Evolutionary conservation across 1,140 invertebrate species (phyloP), one percentile per base, ranked within the genome.

Genomic region (Cephus cinctus): DNA sequence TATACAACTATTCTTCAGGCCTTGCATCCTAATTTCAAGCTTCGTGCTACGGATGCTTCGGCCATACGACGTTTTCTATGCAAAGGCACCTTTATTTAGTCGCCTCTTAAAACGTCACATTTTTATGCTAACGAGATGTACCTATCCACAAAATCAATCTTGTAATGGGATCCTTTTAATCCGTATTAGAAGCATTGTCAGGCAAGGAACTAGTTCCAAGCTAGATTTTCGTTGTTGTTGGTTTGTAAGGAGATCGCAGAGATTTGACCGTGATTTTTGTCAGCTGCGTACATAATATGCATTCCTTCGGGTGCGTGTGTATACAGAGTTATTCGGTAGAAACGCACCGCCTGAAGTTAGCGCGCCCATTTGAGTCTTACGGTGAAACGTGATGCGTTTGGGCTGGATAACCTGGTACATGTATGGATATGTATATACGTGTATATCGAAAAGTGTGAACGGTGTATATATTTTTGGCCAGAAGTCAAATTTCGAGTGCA

Each of bases 401-500:
- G n/a, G n/a, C n/a, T n/a, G n/a, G n/a, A n/a, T n/a, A n/a, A n/a
- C n/a, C n/a, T n/a, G n/a, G n/a, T n/a, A n/a, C n/a, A n/a, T n/a
- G n/a, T n/a, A n/a, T n/a, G n/a, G n/a, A n/a, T n/a, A n/a, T n/a
- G 47, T n/a, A 23, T 32, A n/a, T 34, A 35, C 32, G 12, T 8
- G 12, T 34, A 14, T 40, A 47, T 8, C 55, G 34, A 52, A 58
- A 63, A 56, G 51, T 58, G 49, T 48, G 31, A 23, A 15, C 40
- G 15, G 14, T 38, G 42, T 40, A 47, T 52, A 59, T 66, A 65
- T 67, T 67, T 71, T 71, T 67, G 57, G 67, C 54, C 54, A 60
- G 57, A 67, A 71, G 69, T 71, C 69, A 63, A 69, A 67, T 67
- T 64, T 69, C 41, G 57, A 71, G 67, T 69, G 67, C 56, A 59